phyloP scores from a whole-genome alignment of 2,113 vertebrate genomes.

The Pitta sordida region DNA sequence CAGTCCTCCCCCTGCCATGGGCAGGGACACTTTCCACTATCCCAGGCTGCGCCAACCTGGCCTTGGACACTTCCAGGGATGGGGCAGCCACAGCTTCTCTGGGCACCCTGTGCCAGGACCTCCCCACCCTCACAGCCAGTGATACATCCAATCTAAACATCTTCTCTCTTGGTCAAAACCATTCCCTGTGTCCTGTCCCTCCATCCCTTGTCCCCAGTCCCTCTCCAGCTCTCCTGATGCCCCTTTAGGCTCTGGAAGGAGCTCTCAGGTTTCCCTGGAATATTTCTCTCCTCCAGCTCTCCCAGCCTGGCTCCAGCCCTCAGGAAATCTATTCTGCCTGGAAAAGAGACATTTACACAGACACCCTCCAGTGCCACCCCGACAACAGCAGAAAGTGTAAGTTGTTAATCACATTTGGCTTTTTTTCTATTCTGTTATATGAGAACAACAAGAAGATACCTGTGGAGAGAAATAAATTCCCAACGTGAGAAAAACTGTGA shows the following conservation, averaged over 20 bases:
- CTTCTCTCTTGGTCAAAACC: not conserved
- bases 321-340: not conserved
- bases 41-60: rapidly evolving
- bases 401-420: not conserved
- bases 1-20: not conserved
- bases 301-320: not conserved
- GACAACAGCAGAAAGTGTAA: not conserved
- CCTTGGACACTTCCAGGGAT: not conserved
- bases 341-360: not conserved
- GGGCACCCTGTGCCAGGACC: not conserved
- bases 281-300: not conserved
- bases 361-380: not conserved
- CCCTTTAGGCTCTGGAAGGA: not conserved
- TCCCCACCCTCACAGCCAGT: rapidly evolving
- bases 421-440: not conserved
- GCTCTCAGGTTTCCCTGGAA: not conserved
- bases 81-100: not conserved
- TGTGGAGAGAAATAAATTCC: not conserved
- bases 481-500: not conserved
- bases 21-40: rapidly evolving
- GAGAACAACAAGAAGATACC: not conserved
- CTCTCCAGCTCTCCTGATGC: not conserved
- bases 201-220: not conserved
- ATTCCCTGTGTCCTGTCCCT: not conserved
- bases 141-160: not conserved